These are phyloP conservation scores for Corynorhinus townsendii DNA, from an alignment of 2,113 vertebrate species.

Conservation along the genomic window DNA sequence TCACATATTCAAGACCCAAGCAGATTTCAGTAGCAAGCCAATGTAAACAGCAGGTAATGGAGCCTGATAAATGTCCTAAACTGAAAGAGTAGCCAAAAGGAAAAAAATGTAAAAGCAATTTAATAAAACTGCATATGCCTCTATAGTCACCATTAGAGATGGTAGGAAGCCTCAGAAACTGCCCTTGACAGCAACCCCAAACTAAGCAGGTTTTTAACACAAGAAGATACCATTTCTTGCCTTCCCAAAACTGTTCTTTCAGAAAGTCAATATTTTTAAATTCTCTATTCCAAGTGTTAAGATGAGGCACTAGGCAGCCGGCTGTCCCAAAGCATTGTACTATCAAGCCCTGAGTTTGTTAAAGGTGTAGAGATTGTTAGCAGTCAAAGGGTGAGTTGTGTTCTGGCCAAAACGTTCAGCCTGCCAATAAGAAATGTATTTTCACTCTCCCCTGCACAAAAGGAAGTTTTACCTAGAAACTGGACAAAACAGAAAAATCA, in stretches of 20 bases:
- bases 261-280: not conserved
- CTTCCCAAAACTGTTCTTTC: not conserved
- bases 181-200: not conserved
- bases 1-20: slow-evolving; percentile 3
- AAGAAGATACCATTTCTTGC: not conserved
- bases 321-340: not conserved
- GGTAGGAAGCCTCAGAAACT: not conserved
- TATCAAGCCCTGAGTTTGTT: not conserved
- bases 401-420: not conserved
- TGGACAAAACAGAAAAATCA: not conserved
- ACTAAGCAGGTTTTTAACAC: not conserved
- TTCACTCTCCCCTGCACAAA: slow-evolving; percentile 10
- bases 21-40: not conserved
- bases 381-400: not conserved
- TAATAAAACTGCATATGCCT: not conserved
- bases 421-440: not conserved
- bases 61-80: not conserved
- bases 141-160: not conserved
- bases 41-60: not conserved
- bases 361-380: not conserved
- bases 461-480: slow-evolving; percentile 24
- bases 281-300: not conserved
- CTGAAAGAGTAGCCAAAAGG: not conserved
- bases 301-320: not conserved
- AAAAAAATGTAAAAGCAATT: not conserved